phyloP scores from a whole-genome alignment of 1,140 invertebrate genomes.

The Laupala kohalensis region DNA sequence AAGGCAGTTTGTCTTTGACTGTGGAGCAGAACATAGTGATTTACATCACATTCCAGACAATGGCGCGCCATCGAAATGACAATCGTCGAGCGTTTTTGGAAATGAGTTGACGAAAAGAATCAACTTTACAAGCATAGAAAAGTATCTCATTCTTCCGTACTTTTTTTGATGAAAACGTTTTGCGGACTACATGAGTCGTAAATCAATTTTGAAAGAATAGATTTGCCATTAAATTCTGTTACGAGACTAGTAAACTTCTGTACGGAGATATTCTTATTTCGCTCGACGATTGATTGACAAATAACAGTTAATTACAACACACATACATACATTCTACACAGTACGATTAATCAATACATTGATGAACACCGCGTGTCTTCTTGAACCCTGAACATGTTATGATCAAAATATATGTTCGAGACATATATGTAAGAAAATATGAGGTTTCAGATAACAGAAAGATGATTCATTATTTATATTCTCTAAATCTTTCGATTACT shows the following conservation, averaged over 20 bases:
- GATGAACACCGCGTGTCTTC: not conserved
- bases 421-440: too few relatives aligned
- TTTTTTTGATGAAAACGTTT: not conserved
- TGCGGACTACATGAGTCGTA: not conserved
- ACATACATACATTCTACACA: not conserved
- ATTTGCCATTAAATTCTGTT: too few relatives aligned
- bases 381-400: too few relatives aligned
- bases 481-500: too few relatives aligned
- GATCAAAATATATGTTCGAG: too few relatives aligned
- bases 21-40: not conserved
- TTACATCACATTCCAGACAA: not conserved
- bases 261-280: too few relatives aligned
- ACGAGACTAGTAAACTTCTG: too few relatives aligned
- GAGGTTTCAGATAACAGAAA: too few relatives aligned
- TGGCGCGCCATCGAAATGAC: not conserved
- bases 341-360: not conserved
- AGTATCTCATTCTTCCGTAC: not conserved
- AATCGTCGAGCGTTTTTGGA: not conserved
- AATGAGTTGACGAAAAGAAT: not conserved
- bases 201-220: not conserved
- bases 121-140: too few relatives aligned
- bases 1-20: not conserved
- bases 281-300: too few relatives aligned
- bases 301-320: too few relatives aligned
- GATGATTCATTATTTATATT: too few relatives aligned